Base-by-base conservation (phyloP, 2,113 vertebrate genomes). In the Cyanistes caeruleus region DNA sequence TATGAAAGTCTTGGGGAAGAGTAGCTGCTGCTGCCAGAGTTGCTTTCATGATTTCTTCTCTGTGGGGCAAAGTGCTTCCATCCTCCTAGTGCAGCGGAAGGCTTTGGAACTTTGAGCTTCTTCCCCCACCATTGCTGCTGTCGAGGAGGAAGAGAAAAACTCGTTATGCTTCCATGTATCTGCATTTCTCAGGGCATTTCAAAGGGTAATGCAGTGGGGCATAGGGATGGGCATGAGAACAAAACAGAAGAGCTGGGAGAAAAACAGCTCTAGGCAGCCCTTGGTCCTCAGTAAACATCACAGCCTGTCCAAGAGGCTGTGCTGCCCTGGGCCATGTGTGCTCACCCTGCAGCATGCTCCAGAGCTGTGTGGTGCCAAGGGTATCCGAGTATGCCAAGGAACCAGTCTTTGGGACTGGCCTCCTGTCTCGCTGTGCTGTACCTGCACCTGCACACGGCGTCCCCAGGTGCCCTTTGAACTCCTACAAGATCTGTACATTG, bases 381-480 rank as follows among this genome's bases (percentile, higher is more conserved):
- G 3, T 52, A 24, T 31, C 60, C 2, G 2, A 19, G 18, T 43
- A 11, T 81, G 70, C 53, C 1, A 5, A 74, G 44, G 56, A 75
- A 67, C 12, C 33, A 53, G 53, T 56, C 72, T 46, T 90, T 69
- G 55, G 28, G 30, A 39, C 3, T 80, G 51, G 43, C 22, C 13
- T 69, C 13, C 59, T 74, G 6, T 59, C 56, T 75, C 39, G 52
- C 2, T 78, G 11, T 16, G 22, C 75, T 73, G 62, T 73, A 72
- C 62, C 24, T 85, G 49, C 2, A 3, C 58, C 62, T 83, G 58
- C 43, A 8, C 23, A 30, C 0, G 0, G 3, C 74, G 76, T 86
- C 79, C 64, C 15, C 43, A 44, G 3, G 10, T 55, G 52, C 48
- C 59, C 76, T 80, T 65, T 83, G 76, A 69, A 81, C 59, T 62